Evolutionary conservation across 2,888 invertebrate species (phyloP).

Genomic region (Megamerina dolium): DNA sequence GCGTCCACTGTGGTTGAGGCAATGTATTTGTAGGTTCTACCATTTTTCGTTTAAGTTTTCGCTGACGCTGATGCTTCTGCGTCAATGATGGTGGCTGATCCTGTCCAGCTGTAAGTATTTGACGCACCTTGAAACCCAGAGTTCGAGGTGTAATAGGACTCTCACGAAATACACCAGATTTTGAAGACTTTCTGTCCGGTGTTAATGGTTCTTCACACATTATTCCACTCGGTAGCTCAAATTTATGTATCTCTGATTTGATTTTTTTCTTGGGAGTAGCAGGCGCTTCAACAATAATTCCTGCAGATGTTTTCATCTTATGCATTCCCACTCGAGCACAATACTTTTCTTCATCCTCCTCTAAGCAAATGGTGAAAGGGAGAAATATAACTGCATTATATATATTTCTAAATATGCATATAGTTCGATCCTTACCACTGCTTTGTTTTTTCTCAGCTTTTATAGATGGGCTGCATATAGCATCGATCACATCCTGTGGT

Average conservation of each 20-base stretch:
- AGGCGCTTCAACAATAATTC: slow-evolving; percentile 24
- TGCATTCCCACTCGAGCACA: too few species aligned
- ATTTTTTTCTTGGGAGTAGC: slow-evolving; percentile 17
- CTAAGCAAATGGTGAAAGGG: too few species aligned
- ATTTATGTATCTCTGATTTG: slow-evolving; percentile 15
- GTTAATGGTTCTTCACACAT: slow-evolving; percentile 37
- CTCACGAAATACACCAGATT: slow-evolving; percentile 30
- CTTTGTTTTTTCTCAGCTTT: too few species aligned
- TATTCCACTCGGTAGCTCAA: slow-evolving; percentile 34
- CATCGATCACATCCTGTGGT: too few species aligned
- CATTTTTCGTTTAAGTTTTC: slow-evolving; percentile 22
- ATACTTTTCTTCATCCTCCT: too few species aligned
- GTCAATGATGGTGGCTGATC: slow-evolving; percentile 12
- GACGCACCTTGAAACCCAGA: slow-evolving; percentile 26
- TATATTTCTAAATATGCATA: too few species aligned
- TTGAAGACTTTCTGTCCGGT: slow-evolving; percentile 25
- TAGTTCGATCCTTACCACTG: too few species aligned
- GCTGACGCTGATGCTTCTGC: slow-evolving; percentile 2
- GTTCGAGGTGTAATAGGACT: slow-evolving; percentile 30
- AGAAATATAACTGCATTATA: too few species aligned
- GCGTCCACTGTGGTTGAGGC: slow-evolving; percentile 31
- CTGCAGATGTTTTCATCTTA: slow-evolving; percentile 26
- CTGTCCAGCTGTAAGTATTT: slow-evolving; percentile 20
- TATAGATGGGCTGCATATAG: too few species aligned
- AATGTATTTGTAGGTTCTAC: slow-evolving; percentile 16